Conservation (phyloP, 1,140 invertebrate genomes). For the Atta texana region DNA sequence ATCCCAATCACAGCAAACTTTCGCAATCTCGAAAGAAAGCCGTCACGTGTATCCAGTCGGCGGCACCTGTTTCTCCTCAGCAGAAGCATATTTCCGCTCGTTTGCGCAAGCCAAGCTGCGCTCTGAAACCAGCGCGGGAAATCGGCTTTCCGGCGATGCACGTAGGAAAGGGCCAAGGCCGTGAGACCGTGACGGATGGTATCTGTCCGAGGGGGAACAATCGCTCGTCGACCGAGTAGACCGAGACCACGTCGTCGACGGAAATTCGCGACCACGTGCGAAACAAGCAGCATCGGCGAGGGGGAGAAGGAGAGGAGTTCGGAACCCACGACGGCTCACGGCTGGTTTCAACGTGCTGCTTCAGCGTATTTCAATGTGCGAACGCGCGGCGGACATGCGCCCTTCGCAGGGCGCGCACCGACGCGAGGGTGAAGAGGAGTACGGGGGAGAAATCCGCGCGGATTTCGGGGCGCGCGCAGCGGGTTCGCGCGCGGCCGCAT, state of each 20-base stretch:
- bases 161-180: background rate
- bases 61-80: background rate
- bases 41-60: background rate
- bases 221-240: background rate
- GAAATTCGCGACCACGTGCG: slow-evolving; percentile 20
- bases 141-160: background rate
- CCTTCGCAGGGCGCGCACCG: slow-evolving; percentile 42
- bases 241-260: slow-evolving; percentile 1
- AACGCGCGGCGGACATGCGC: slow-evolving; percentile 66
- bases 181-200: background rate
- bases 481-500: slow-evolving; percentile 1
- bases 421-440: background rate
- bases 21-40: background rate
- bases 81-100: background rate
- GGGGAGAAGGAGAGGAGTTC: background rate
- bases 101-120: slow-evolving; percentile 19
- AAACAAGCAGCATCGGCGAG: background rate
- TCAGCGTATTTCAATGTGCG: slow-evolving; percentile 26
- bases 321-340: no score
- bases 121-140: slow-evolving; percentile 10
- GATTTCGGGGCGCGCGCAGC: slow-evolving; percentile 63
- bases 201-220: background rate
- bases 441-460: slow-evolving; percentile 1
- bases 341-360: slow-evolving; percentile 40
- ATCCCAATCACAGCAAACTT: no score